A percentile compares a stretch with the other conserved stretches of the same genome.
phyloP scores from a whole-genome alignment of 2,888 invertebrate species.

The Agriopis aurantiaria region DNA sequence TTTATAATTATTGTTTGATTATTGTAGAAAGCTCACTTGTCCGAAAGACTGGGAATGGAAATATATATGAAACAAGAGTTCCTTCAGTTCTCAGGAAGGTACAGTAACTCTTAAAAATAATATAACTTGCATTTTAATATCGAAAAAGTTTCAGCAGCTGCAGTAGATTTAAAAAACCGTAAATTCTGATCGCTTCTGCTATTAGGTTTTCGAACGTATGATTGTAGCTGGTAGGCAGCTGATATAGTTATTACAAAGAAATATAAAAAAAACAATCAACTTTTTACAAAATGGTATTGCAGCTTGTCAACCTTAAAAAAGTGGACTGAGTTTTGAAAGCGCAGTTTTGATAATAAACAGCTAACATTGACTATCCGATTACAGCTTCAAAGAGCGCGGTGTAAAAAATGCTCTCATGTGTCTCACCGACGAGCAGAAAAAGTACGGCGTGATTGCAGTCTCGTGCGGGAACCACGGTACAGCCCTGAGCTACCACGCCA shows the following conservation, averaged over 20 bases:
- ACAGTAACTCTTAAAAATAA: neutral
- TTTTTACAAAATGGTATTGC: no score
- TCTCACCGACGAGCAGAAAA: conserved; percentile 90
- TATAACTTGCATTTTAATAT: neutral
- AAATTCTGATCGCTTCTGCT: no score
- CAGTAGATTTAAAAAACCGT: no score
- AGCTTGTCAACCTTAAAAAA: no score
- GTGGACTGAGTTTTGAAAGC: no score
- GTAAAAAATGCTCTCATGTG: conserved; percentile 93
- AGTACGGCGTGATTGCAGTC: conserved; percentile 94
- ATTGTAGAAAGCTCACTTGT: conserved; percentile 91
- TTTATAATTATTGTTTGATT: neutral
- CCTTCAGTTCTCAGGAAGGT: conserved; percentile 94
- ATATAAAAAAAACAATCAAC: no score
- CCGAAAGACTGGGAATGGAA: conserved; percentile 92
- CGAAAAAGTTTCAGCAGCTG: neutral
- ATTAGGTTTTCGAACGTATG: no score
- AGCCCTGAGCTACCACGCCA: conserved; percentile 90
- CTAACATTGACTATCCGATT: neutral
- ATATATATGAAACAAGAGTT: conserved; percentile 97
- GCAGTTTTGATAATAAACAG: neutral
- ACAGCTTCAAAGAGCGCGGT: conserved; percentile 97
- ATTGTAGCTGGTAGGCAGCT: no score
- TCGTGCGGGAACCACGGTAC: conserved; percentile 97
- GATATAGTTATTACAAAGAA: no score